Evolutionary conservation across 2,888 invertebrate species (phyloP), one percentile per base, ranked within the genome.

Genomic region (Drosophila barbarae): DNA sequence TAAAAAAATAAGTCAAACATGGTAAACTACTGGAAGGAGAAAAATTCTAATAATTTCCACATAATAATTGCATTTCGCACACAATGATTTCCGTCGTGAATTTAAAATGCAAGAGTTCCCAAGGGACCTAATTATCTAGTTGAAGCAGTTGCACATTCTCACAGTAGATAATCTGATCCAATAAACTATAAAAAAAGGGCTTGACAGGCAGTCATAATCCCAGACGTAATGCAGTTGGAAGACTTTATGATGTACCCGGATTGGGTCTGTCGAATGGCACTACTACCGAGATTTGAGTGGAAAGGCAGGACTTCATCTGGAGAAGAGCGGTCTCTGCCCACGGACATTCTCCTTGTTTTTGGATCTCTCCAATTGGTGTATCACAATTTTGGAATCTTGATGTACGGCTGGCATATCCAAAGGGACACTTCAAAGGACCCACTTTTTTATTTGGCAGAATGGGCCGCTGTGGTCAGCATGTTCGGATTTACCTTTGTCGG

Each of bases 231-330:
- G 56, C 41, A 34, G 53, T 28, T 57, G 34, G 26, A 53, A 26
- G 53, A 57, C 34, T 53, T 57, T 34, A 57, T 53, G 52, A 5
- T 5, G 2, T 57, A 52, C 23, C 52, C 32, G 15, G 57, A 57
- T 32, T 52, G 38, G 10, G 32, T 53, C 5, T 13, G 52, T 0
- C 32, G 13, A 34, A 32, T 10, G 52, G 23, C 18, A 7, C 10
- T 23, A n/a, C 2, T 57, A 13, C 57, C 52, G 10, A 57, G 39
- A 28, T 26, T 6, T 23, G n/a, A 41, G 10, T 57, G 53, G 41
- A 57, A 6, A 2, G 53, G 57, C 13, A 52, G 53, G 2, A 12
- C 26, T 26, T 53, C 41, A 10, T 3, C 21, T 18, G 4, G 2
- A 4, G 18, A 26, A n/a, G 3, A 13, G 13, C 5, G 26, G 4